phyloP scores from a whole-genome alignment of 1,140 invertebrate genomes.

The Panonychus citri region DNA sequence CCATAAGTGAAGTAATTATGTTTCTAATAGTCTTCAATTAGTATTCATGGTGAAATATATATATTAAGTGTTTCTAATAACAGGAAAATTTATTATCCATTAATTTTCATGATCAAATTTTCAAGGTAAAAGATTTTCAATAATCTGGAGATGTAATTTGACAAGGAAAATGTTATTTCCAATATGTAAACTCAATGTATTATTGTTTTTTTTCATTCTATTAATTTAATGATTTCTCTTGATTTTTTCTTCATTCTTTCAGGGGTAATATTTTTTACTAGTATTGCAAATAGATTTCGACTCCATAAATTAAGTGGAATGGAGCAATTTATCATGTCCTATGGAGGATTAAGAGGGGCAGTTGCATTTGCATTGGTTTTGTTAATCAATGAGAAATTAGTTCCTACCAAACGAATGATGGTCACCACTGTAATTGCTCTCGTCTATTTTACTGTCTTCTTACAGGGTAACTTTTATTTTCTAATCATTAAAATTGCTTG shows the following conservation, averaged over 20 bases:
- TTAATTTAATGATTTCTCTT: no score
- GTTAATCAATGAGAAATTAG: conserved; percentile 50
- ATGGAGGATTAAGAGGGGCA: conserved; percentile 84
- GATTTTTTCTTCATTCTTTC: conserved; percentile 1
- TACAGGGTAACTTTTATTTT: conserved; percentile 26
- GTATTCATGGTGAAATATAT: no score
- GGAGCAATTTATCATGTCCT: conserved; percentile 98
- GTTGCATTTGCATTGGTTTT: conserved; percentile 94
- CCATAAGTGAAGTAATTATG: no score
- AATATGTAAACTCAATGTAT: not conserved
- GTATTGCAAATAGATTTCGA: conserved; percentile 68
- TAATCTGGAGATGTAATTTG: no score
- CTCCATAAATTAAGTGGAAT: conserved; percentile 72
- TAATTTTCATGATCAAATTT: no score
- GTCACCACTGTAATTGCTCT: conserved; percentile 92
- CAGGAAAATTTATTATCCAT: no score
- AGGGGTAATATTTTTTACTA: conserved; percentile 73
- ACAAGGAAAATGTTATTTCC: not conserved
- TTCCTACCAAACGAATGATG: conserved; percentile 59
- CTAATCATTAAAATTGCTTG: no score
- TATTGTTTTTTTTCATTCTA: not conserved
- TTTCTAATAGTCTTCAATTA: no score
- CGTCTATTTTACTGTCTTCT: conserved; percentile 94
- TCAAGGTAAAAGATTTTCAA: no score
- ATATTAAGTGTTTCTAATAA: no score